Evolutionary conservation across 2,888 invertebrate species (phyloP), one percentile per base, ranked within the genome.

Genomic region (Andrena trimmerana): DNA sequence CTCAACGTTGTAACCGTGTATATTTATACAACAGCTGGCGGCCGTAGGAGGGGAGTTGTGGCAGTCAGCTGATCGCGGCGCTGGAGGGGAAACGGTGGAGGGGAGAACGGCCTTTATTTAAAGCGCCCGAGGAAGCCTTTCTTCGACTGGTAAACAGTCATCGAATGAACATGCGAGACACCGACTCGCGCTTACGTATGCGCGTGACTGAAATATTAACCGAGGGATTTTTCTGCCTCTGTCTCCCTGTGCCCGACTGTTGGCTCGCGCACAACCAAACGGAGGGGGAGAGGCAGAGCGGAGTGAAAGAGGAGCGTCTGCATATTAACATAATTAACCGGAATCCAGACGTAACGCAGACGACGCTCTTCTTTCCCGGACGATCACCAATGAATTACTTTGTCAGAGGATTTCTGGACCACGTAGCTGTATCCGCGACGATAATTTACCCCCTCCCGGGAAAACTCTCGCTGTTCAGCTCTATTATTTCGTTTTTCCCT

Each of bases 21-120:
- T 91, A 92, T 92, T 92, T 91, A 92, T 92, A 92, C 90, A 92
- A 91, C 90, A 92, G 92, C 92, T 92, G 92, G 72, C 54, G 73
- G 73, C 72, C 83, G 79, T 79, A 78, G 82, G 70, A 87, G 86
- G 88, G 83, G 85, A 85, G 86, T 85, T 4, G 85, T 83, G 86
- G 77, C 88, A 91, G 91, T 92, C 92, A 93, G 93, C 92, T 93
- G 93, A 92, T 92, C 89, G 88, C 86, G 91, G 90, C 91, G 87
- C 86, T 86, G 90, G 88, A 90, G 91, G 92, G 90, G 92, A 89
- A 89, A 81, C 60, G 31, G 65, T 87, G 88, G 89, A 87, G 89
- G 90, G 91, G 90, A 89, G 90, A 88, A 90, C 88, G 92, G 92
- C 90, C 91, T 92, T 91, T 91, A 91, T 92, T 92, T 91, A 92